Conservation (phyloP, 2,797 vertebrate genomes). For the Thalassophryne amazonica region DNA sequence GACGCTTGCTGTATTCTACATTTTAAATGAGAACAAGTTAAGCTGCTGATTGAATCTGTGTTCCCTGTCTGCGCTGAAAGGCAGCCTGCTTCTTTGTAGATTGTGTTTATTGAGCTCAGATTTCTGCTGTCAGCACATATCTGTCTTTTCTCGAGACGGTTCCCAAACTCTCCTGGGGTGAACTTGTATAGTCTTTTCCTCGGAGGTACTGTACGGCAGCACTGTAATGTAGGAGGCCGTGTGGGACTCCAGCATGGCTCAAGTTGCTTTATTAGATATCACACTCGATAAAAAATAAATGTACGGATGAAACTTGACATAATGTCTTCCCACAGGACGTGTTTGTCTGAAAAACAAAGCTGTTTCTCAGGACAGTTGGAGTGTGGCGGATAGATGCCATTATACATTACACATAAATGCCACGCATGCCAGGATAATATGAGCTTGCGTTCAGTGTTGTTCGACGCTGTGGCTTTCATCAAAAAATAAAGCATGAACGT, state of each 20-base stretch:
- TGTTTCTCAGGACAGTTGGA: not conserved
- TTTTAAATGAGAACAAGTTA: slow-evolving; percentile 62
- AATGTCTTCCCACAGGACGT: slow-evolving; percentile 20
- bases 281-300: slow-evolving; percentile 17
- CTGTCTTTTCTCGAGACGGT: slow-evolving; percentile 20
- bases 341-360: slow-evolving; percentile 30
- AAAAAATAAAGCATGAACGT: not conserved
- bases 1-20: slow-evolving; percentile 18
- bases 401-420: slow-evolving; percentile 16
- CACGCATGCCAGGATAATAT: not conserved
- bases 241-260: slow-evolving; percentile 43
- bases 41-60: slow-evolving; percentile 51
- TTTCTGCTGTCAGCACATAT: slow-evolving; percentile 14
- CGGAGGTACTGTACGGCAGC: slow-evolving; percentile 26
- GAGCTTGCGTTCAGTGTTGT: not conserved
- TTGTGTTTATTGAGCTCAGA: slow-evolving; percentile 9
- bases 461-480: not conserved
- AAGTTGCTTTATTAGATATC: slow-evolving; percentile 35
- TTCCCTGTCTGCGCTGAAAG: slow-evolving; percentile 29
- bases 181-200: slow-evolving; percentile 40
- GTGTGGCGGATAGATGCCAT: slow-evolving; percentile 8
- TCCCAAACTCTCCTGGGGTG: slow-evolving; percentile 30
- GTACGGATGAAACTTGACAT: slow-evolving; percentile 39
- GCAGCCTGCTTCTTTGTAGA: slow-evolving; percentile 26
- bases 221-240: slow-evolving; percentile 14